These are phyloP conservation scores for Protaetia brevitarsis DNA, from an alignment of 1,140 invertebrate genomes.

Conservation along the genomic window DNA sequence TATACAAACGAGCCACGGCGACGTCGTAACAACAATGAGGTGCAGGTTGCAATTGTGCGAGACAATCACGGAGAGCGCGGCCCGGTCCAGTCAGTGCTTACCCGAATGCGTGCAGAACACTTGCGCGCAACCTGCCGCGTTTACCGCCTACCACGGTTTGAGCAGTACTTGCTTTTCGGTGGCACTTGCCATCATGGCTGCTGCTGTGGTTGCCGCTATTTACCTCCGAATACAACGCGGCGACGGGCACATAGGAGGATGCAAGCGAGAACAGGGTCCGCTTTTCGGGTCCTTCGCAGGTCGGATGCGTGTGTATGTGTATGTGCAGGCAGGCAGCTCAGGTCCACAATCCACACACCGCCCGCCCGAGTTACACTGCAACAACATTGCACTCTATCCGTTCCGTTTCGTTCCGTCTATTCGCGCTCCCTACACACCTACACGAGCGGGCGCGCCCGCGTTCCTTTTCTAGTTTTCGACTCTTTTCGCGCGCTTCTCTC, in stretches of 20 bases:
- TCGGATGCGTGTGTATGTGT: not conserved
- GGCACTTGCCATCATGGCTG: slow-evolving; percentile 47
- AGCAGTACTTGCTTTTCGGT: slow-evolving; percentile 41
- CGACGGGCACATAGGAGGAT: not conserved
- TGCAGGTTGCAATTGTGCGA: slow-evolving; percentile 41
- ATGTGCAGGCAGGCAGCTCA: no score
- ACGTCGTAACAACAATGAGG: slow-evolving; percentile 20
- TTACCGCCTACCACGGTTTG: slow-evolving; percentile 46
- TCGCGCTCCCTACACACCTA: slow-evolving; percentile 28
- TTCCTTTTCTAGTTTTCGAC: slow-evolving; percentile 8
- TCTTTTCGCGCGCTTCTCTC: not conserved
- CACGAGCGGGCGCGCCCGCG: not conserved
- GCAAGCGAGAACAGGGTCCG: not conserved
- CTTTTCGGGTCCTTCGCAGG: slow-evolving; percentile 1
- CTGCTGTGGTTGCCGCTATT: slow-evolving; percentile 22
- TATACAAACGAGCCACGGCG: slow-evolving; percentile 10
- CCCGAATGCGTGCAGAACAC: slow-evolving; percentile 40
- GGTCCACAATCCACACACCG: slow-evolving; percentile 18
- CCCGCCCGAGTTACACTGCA: slow-evolving; percentile 36
- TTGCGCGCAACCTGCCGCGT: slow-evolving; percentile 45
- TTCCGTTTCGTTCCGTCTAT: slow-evolving; percentile 25
- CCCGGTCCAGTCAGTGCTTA: slow-evolving; percentile 30
- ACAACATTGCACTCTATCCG: slow-evolving; percentile 31
- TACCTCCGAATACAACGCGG: not conserved
- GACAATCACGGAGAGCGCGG: slow-evolving; percentile 37